Evolutionary conservation across 2,888 invertebrate species (phyloP), one percentile per base, ranked within the genome.

Genomic region (Liodrosophila aerea): DNA sequence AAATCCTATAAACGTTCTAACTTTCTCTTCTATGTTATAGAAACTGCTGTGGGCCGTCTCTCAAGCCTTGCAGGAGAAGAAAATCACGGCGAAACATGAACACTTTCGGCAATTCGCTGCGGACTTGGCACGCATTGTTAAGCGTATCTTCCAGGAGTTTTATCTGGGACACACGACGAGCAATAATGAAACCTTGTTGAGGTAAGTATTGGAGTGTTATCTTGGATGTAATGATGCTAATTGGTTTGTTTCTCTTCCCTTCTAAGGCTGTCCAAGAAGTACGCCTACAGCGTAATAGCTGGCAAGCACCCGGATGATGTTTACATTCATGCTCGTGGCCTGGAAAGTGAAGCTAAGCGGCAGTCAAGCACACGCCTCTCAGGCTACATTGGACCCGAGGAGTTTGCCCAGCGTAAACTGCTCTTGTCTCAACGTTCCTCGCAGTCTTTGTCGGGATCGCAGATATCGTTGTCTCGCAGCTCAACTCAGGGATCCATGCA

Each of bases 1-100:
- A 8, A 3, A 43, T 18, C 12, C 7, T n/a, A 8, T 7, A 31
- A 15, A 11, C 12, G 4, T 1, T 29, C n/a, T 13, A 9, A 11
- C 0, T 12, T 1, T 4, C n/a, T 9, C n/a, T 2, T 27, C n/a
- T n/a, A n/a, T n/a, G n/a, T 39, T 29, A 9, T n/a, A 88, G 95
- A 96, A 96, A 92, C 91, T 96, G 18, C 90, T 95, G 12, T 95
- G 95, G 95, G 95, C 95, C 0, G 95, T 95, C 3, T 93, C 95
- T 1, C 94, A 95, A 82, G 94, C 95, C 0, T 90, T 96, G 12
- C 92, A 94, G 37, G 91, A 91, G 18, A 93, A 94, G 87, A 94
- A 95, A 34, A 93, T 95, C 84, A 92, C 92, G 0, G 92, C 91
- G 0, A 87, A 84, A 18, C 94, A 95, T 74, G 92, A 93, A 0